These are phyloP conservation scores for Hypomesus transpacificus DNA, from an alignment of 2,113 vertebrate genomes.

Conservation along the genomic window DNA sequence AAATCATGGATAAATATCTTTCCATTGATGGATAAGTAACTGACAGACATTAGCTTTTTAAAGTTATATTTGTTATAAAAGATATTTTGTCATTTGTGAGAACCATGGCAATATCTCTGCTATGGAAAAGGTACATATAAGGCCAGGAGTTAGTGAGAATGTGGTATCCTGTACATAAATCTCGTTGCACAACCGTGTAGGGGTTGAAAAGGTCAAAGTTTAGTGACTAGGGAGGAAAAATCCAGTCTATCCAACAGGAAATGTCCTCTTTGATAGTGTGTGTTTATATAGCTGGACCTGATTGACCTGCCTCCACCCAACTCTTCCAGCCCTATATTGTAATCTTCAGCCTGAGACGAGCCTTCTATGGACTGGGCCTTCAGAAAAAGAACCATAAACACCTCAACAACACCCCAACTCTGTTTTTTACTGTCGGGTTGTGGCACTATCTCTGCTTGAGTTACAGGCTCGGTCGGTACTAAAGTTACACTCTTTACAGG, in stretches of 20 bases:
- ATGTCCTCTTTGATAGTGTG: constrained; percentile 67
- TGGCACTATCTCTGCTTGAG: not conserved
- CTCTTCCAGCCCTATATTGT: constrained; percentile 53
- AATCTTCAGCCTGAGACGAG: constrained; percentile 40
- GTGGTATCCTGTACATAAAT: constrained; percentile 25
- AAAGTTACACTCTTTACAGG: not conserved
- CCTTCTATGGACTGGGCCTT: constrained; percentile 13
- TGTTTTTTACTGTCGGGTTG: not conserved
- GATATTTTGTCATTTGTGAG: too few relatives aligned
- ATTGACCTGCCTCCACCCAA: constrained; percentile 59
- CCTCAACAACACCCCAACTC: not conserved
- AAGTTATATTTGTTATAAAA: too few relatives aligned
- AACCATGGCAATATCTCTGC: too few relatives aligned
- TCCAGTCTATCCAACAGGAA: constrained; percentile 60
- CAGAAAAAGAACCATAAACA: not conserved
- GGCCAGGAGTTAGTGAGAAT: constrained; percentile 9
- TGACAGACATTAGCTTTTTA: too few relatives aligned
- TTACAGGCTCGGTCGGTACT: not conserved
- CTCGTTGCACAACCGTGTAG: constrained; percentile 29
- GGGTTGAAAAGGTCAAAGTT: constrained; percentile 50
- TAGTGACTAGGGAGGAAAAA: constrained; percentile 53
- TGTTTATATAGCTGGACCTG: constrained; percentile 69
- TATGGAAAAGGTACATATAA: too few relatives aligned
- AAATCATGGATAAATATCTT: too few relatives aligned
- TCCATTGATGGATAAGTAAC: too few relatives aligned